Conservation (phyloP, 2,113 vertebrate species). For the Leiothrix lutea region DNA sequence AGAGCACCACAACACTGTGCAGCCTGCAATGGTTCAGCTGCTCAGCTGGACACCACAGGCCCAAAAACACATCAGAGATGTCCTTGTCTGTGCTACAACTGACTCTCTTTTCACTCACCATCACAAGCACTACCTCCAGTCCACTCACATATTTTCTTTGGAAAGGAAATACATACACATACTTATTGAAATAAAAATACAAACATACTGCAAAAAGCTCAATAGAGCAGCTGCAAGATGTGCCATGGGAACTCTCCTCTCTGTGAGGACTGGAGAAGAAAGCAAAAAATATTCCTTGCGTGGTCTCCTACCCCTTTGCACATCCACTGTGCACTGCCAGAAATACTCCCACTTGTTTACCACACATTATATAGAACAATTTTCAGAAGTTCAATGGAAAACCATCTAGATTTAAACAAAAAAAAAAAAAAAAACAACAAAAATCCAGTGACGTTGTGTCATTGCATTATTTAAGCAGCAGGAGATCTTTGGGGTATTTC, state of each 20-base stretch:
- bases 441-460: neutral
- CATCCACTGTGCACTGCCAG: neutral
- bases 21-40: neutral
- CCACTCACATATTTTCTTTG: neutral
- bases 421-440: neutral
- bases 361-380: neutral
- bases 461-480: neutral
- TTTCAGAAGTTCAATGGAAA: neutral
- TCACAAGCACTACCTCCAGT: neutral
- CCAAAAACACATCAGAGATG: neutral
- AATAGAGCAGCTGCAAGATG: neutral
- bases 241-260: neutral
- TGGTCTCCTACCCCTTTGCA: neutral
- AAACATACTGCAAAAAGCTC: neutral
- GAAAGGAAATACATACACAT: neutral
- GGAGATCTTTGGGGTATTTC: neutral
- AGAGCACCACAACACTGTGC: neutral
- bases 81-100: neutral
- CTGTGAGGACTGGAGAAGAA: neutral
- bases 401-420: neutral
- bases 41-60: neutral
- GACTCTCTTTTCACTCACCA: neutral
- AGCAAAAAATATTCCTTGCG: neutral
- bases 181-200: neutral
- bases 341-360: neutral